These are phyloP conservation scores for Xanthia icteritia DNA, from an alignment of 2,888 invertebrate species.

Conservation along the genomic window DNA sequence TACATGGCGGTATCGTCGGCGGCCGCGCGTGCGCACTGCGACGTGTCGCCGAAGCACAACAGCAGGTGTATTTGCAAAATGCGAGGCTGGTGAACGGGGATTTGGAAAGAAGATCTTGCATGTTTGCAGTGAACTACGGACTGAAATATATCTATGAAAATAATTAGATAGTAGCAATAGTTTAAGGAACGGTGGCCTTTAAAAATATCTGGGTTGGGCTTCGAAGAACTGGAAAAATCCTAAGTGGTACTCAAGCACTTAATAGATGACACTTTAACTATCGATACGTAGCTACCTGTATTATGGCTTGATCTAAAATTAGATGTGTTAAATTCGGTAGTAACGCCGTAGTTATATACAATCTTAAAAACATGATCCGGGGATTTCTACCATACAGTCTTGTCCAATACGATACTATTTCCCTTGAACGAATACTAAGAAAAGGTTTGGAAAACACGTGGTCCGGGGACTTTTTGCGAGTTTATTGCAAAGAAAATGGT, in stretches of 20 bases:
- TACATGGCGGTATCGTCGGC: too few species aligned
- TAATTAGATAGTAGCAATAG: background rate
- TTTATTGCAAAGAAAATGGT: background rate
- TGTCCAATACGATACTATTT: background rate
- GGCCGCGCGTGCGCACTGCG: too few species aligned
- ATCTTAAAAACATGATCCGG: background rate
- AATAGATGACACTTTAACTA: conserved; percentile 3
- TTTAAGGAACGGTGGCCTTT: background rate
- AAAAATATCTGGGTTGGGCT: background rate
- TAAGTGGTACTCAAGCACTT: background rate
- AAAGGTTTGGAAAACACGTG: background rate
- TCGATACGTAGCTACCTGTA: background rate
- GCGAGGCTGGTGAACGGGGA: background rate
- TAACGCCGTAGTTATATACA: background rate
- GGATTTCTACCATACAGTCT: background rate
- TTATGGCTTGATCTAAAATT: conserved; percentile 6
- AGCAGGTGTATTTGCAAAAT: background rate
- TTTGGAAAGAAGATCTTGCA: background rate
- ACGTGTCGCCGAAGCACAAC: too few species aligned
- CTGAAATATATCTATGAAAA: background rate
- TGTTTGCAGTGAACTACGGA: background rate
- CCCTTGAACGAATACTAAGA: background rate
- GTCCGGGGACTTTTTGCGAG: background rate
- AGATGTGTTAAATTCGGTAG: conserved; percentile 4
- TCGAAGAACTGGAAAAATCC: background rate